phyloP scores from a whole-genome alignment of 2,797 vertebrate species.

The Tenualosa ilisha region DNA sequence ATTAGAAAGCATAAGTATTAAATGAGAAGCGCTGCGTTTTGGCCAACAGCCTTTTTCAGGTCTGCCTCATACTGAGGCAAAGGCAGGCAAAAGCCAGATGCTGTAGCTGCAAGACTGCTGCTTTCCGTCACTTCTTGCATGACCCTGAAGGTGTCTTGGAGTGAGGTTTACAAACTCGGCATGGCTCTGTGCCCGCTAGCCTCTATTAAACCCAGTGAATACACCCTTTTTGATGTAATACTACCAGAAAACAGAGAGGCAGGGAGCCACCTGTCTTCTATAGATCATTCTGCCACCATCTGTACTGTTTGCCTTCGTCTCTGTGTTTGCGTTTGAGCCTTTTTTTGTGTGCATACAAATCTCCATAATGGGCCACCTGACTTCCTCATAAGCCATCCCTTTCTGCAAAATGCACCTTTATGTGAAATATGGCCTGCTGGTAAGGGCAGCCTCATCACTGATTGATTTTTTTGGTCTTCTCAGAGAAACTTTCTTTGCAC shows the following conservation, averaged over 20 bases:
- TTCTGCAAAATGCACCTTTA: neutral
- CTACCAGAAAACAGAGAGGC: neutral
- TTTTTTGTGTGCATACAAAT: neutral
- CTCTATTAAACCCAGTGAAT: neutral
- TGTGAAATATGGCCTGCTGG: neutral
- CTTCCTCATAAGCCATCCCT: neutral
- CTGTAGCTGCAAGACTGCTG: too few species aligned
- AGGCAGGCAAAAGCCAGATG: neutral
- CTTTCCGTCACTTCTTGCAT: neutral
- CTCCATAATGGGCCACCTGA: neutral
- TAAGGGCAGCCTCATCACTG: neutral
- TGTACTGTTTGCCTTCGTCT: neutral
- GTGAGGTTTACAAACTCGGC: neutral
- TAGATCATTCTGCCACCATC: neutral
- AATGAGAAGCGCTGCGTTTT: too few species aligned
- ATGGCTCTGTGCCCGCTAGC: neutral
- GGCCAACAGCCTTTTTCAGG: too few species aligned
- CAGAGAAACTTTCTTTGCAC: neutral
- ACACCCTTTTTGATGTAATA: neutral
- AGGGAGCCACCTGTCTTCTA: slow-evolving; percentile 3
- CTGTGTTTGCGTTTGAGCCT: neutral
- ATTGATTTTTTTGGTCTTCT: neutral
- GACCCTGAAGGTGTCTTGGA: neutral
- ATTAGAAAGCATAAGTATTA: too few species aligned
- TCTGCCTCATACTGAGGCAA: neutral